Conservation (phyloP, 1,140 invertebrate species). For the Drosophila albomicans region DNA sequence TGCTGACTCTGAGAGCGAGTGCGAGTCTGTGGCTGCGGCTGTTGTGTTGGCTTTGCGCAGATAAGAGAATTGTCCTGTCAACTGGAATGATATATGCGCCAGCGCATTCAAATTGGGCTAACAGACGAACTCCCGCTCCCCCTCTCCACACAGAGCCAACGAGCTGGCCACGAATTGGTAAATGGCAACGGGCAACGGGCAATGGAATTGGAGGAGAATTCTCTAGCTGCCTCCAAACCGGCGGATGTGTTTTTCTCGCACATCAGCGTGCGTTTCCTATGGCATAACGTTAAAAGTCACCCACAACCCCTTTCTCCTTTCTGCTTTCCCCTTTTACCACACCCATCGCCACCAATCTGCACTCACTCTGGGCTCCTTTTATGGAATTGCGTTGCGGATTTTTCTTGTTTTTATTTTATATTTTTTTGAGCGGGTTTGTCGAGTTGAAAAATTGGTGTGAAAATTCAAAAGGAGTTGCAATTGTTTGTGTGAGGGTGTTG, state of each 20-base stretch:
- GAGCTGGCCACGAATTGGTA: slow-evolving; percentile 53
- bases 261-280: slow-evolving; percentile 81
- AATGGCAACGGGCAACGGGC: slow-evolving; percentile 25
- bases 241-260: slow-evolving; percentile 81
- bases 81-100: slow-evolving; percentile 85
- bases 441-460: slow-evolving; percentile 84
- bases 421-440: slow-evolving; percentile 76
- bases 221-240: slow-evolving; percentile 44
- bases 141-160: slow-evolving; percentile 12
- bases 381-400: slow-evolving; percentile 33
- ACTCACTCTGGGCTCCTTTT: background rate
- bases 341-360: slow-evolving; percentile 4
- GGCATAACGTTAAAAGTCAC: slow-evolving; percentile 67
- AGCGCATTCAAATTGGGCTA: slow-evolving; percentile 85
- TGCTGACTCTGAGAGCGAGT: slow-evolving; percentile 9
- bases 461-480: slow-evolving; percentile 83
- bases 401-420: slow-evolving; percentile 37
- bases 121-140: slow-evolving; percentile 58
- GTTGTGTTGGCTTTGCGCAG: slow-evolving; percentile 84
- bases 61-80: slow-evolving; percentile 85
- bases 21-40: slow-evolving; percentile 57
- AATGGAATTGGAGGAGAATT: slow-evolving; percentile 26
- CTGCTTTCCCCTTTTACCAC: slow-evolving; percentile 8
- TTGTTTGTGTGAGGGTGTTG: slow-evolving; percentile 72
- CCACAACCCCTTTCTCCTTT: background rate